A percentile compares a stretch with the other conserved stretches of the same genome.
Conservation (phyloP, 2,797 vertebrate genomes). For the Darevskia nairensis region DNA sequence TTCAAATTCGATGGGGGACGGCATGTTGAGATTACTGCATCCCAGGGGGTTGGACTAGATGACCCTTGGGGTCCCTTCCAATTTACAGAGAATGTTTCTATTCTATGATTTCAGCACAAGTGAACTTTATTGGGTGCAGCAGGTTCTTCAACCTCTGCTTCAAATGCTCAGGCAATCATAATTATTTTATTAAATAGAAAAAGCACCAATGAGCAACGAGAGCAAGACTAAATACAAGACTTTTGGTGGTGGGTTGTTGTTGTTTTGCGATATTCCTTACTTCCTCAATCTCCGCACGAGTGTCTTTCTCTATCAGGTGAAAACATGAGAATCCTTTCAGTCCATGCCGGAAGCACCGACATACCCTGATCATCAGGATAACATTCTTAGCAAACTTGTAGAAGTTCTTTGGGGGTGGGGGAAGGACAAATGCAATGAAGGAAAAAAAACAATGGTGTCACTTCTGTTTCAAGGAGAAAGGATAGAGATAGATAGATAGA, state of each 20-base stretch:
- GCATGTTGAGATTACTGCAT: no score
- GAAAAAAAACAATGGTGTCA: slow-evolving; percentile 3
- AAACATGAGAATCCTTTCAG: slow-evolving; percentile 63
- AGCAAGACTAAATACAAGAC: slow-evolving; percentile 16
- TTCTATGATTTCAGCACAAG: not conserved
- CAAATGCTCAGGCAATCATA: not conserved
- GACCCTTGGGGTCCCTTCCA: no score
- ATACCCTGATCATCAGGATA: slow-evolving; percentile 67
- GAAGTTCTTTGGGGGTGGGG: slow-evolving; percentile 44
- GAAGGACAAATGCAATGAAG: slow-evolving; percentile 55
- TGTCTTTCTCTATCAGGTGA: slow-evolving; percentile 53
- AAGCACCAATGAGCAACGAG: not conserved
- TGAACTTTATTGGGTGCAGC: not conserved
- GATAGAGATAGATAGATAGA: no score
- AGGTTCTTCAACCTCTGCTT: not conserved
- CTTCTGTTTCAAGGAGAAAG: slow-evolving; percentile 21
- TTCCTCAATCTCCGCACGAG: slow-evolving; percentile 53
- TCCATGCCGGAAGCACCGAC: slow-evolving; percentile 65
- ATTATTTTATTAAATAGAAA: not conserved
- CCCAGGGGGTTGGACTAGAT: no score
- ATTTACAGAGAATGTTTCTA: no score
- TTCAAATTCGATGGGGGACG: no score
- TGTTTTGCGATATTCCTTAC: slow-evolving; percentile 36
- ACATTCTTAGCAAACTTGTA: slow-evolving; percentile 51
- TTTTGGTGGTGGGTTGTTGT: not conserved